These are phyloP conservation scores for Girardia tigrina DNA, from an alignment of 2,888 invertebrate species.

Conservation along the genomic window DNA sequence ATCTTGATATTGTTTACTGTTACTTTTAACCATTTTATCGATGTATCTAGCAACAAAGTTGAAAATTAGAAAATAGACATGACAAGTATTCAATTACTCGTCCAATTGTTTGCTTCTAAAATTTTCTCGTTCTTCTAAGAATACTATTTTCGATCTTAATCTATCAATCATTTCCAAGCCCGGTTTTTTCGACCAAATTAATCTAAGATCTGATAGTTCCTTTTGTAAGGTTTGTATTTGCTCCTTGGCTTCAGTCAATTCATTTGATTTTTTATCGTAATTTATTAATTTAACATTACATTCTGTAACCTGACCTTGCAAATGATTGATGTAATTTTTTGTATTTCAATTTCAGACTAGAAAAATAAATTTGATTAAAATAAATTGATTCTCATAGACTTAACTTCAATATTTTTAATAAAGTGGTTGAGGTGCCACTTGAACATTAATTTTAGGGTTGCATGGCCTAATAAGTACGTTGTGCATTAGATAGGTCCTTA, in stretches of 20 bases:
- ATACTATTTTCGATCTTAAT: background rate
- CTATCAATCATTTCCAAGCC: background rate
- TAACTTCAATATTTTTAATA: too few species aligned
- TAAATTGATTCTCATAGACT: too few species aligned
- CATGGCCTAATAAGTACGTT: too few species aligned
- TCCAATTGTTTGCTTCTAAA: background rate
- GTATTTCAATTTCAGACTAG: background rate
- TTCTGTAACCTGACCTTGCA: background rate
- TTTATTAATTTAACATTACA: background rate
- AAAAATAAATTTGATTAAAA: background rate
- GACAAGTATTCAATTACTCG: background rate
- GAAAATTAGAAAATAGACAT: background rate
- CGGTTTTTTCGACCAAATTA: conserved; percentile 12
- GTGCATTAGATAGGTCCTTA: too few species aligned
- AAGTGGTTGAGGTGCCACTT: too few species aligned
- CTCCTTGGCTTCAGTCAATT: background rate
- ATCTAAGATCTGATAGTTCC: background rate
- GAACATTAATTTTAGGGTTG: too few species aligned
- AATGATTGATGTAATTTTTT: conserved; percentile 4
- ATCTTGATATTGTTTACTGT: background rate
- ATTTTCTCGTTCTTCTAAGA: conserved; percentile 12
- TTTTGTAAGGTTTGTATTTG: background rate
- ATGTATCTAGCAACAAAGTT: background rate
- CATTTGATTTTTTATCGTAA: background rate
- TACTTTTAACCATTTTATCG: background rate